phyloP scores from a whole-genome alignment of 1,140 invertebrate species.

The Drosophila kepulauana region DNA sequence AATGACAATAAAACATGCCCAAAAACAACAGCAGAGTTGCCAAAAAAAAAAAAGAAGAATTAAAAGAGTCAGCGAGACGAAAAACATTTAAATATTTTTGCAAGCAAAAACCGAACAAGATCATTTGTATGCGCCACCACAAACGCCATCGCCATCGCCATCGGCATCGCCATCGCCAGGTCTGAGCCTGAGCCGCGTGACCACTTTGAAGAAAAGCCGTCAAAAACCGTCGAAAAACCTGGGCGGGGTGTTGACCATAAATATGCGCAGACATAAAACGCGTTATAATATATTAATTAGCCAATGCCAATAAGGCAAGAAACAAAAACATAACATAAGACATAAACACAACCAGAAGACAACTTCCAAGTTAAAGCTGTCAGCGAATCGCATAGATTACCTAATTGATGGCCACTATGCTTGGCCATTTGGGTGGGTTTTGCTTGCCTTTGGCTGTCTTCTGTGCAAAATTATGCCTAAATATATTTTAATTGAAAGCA shows the following conservation, averaged over 20 bases:
- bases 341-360: no score
- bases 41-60: constrained; percentile 15
- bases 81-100: constrained; percentile 71
- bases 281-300: constrained; percentile 56
- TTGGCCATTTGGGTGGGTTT: constrained; percentile 3
- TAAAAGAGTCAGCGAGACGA: constrained; percentile 6
- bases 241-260: constrained; percentile 70
- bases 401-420: background rate
- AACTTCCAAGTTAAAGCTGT: background rate
- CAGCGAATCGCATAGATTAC: constrained; percentile 19
- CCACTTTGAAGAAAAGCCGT: constrained; percentile 78
- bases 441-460: background rate
- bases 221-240: constrained; percentile 42
- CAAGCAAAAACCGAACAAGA: constrained; percentile 41
- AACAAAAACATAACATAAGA: background rate
- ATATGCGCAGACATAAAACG: constrained; percentile 46
- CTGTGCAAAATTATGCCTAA: constrained; percentile 63
- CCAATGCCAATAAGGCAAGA: constrained; percentile 12
- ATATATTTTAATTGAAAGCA: constrained; percentile 76
- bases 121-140: constrained; percentile 76
- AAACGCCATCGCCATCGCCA: constrained; percentile 47
- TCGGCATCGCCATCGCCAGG: constrained; percentile 20
- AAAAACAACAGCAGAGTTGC: constrained; percentile 25
- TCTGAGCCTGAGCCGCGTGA: constrained; percentile 51
- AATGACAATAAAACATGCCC: constrained; percentile 79